A percentile compares a stretch with the other conserved stretches of the same genome.
These are phyloP conservation scores for Eucera pruinosa DNA, from an alignment of 2,888 invertebrate genomes.

Conservation along the genomic window DNA sequence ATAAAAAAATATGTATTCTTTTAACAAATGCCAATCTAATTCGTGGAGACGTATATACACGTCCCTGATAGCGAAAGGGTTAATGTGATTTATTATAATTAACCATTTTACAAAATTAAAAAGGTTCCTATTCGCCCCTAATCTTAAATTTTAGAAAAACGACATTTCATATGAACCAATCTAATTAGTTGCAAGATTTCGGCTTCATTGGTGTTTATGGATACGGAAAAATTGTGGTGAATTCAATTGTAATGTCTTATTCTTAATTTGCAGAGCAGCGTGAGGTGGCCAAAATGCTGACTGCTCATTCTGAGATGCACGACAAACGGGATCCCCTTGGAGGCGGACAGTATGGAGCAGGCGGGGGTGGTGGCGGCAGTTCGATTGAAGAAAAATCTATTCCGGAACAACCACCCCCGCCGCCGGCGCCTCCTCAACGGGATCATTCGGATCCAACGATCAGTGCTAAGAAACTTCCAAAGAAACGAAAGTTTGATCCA, in stretches of 20 bases:
- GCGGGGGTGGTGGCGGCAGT: conserved; percentile 78
- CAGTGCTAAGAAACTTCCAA: conserved; percentile 91
- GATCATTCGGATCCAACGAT: conserved; percentile 82
- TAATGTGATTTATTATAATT: no score
- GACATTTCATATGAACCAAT: no score
- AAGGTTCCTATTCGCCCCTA: no score
- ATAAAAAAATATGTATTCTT: no score
- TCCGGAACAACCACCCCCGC: conserved; percentile 81
- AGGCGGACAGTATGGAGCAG: conserved; percentile 78
- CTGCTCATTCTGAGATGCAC: conserved; percentile 82
- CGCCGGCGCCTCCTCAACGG: conserved; percentile 87
- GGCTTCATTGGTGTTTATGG: not conserved
- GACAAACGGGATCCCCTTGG: conserved; percentile 81
- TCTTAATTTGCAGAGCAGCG: conserved; percentile 78
- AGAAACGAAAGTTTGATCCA: conserved; percentile 95
- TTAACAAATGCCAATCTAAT: no score
- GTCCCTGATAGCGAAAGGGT: no score
- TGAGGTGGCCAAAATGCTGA: conserved; percentile 82
- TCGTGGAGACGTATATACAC: no score
- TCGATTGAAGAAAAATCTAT: conserved; percentile 80
- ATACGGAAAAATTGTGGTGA: no score
- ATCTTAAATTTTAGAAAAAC: no score
- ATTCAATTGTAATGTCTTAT: not conserved
- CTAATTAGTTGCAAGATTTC: no score
- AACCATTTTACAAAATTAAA: no score